phyloP scores from a whole-genome alignment of 2,888 invertebrate genomes.

The Andrena flavipes region DNA sequence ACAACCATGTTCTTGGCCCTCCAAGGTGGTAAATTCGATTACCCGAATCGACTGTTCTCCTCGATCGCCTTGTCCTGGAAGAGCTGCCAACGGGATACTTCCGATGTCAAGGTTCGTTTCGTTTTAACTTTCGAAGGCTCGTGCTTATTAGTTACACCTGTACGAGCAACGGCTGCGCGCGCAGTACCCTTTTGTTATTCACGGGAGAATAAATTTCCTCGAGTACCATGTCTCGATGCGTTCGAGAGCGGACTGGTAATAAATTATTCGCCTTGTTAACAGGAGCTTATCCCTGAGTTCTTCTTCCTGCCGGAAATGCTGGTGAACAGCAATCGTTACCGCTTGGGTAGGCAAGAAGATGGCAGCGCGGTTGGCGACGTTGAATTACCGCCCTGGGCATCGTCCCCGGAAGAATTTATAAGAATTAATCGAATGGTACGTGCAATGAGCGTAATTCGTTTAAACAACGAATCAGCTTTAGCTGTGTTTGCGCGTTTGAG shows the following conservation, averaged over 20 bases:
- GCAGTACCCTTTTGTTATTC: slow-evolving; percentile 30
- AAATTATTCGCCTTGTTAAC: slow-evolving; percentile 70
- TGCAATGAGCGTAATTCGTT: background rate
- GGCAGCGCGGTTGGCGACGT: slow-evolving; percentile 92
- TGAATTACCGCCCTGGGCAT: slow-evolving; percentile 98
- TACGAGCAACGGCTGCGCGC: slow-evolving; percentile 17
- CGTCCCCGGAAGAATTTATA: slow-evolving; percentile 98
- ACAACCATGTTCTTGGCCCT: slow-evolving; percentile 99
- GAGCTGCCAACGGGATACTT: slow-evolving; percentile 99
- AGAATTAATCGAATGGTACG: slow-evolving; percentile 96
- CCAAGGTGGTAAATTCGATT: slow-evolving; percentile 99
- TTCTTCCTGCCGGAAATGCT: slow-evolving; percentile 99
- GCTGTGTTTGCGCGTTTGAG: background rate
- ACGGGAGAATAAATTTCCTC: slow-evolving; percentile 19
- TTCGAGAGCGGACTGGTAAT: slow-evolving; percentile 3
- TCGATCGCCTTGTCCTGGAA: slow-evolving; percentile 98
- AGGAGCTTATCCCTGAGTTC: slow-evolving; percentile 99
- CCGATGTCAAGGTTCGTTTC: slow-evolving; percentile 95
- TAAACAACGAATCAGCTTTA: background rate
- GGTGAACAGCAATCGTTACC: slow-evolving; percentile 93
- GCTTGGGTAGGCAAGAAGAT: slow-evolving; percentile 95
- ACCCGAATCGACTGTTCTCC: slow-evolving; percentile 98
- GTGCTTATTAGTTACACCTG: slow-evolving; percentile 23
- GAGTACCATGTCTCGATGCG: background rate
- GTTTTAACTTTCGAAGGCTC: slow-evolving; percentile 24